Conservation (phyloP, 2,113 vertebrate species). For the Microcebus lehilahytsara region DNA sequence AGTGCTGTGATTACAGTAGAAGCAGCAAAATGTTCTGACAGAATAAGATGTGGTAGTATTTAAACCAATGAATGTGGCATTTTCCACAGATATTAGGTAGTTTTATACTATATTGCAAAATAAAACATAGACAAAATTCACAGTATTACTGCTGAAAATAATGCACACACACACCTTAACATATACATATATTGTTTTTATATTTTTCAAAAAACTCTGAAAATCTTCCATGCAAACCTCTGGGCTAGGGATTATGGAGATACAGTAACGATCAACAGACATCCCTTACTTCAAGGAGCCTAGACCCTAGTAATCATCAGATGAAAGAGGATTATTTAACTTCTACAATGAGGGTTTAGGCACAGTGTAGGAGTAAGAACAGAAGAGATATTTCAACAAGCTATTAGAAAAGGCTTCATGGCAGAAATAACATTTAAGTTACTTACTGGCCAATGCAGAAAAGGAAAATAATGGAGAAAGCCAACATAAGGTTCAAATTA, state of each 20-base stretch:
- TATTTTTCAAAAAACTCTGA: neutral
- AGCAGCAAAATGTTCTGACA: neutral
- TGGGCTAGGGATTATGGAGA: neutral
- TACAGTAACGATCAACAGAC: neutral
- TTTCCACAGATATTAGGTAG: neutral
- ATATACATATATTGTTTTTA: neutral
- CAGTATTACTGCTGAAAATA: neutral
- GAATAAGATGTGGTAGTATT: neutral
- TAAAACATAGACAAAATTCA: slow-evolving; percentile 12
- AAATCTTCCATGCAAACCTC: neutral
- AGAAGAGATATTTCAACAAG: neutral
- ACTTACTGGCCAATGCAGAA: neutral
- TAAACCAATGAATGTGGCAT: neutral
- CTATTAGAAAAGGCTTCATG: neutral
- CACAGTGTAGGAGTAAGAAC: neutral
- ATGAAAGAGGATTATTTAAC: neutral
- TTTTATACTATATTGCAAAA: neutral
- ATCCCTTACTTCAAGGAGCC: neutral
- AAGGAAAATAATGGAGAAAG: neutral
- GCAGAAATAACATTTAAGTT: neutral
- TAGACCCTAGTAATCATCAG: neutral
- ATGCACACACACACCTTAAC: neutral
- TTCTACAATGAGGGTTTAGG: neutral
- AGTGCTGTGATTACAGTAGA: neutral
- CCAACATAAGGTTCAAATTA: neutral